These are phyloP conservation scores for Andricus curvator DNA, from an alignment of 2,888 invertebrate genomes.

Conservation along the genomic window DNA sequence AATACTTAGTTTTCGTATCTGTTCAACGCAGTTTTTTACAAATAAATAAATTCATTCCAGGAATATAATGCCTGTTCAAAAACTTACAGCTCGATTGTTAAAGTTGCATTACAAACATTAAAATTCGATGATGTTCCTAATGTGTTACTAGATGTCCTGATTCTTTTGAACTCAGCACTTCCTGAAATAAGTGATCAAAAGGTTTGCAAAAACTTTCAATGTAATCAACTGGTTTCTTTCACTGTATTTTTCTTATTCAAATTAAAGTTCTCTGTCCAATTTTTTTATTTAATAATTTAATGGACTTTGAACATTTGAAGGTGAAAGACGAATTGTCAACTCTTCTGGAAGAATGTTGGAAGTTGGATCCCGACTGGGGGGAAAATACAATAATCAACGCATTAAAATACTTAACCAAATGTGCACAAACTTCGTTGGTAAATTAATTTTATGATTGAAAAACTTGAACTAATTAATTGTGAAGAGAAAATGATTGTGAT, in stretches of 20 bases:
- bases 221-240: not conserved
- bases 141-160: constrained; percentile 52
- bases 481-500: constrained; percentile 9
- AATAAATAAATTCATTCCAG: not conserved
- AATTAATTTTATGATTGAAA: constrained; percentile 22
- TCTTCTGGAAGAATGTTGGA: constrained; percentile 62
- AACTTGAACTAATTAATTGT: not conserved
- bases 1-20: no score
- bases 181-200: constrained; percentile 51
- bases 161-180: constrained; percentile 54
- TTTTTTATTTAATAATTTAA: not conserved
- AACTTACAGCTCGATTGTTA: not conserved
- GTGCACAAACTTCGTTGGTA: constrained; percentile 59
- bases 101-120: constrained; percentile 53
- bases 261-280: not conserved
- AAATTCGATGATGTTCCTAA: constrained; percentile 52
- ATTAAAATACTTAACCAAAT: constrained; percentile 53
- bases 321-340: constrained; percentile 56
- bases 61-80: not conserved
- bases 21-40: not conserved
- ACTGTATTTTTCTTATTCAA: not conserved
- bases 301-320: constrained; percentile 46
- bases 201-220: constrained; percentile 44
- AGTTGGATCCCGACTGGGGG: constrained; percentile 49
- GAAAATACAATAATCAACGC: constrained; percentile 57